phyloP scores from a whole-genome alignment of 2,888 invertebrate species.

The Cenopis cana region DNA sequence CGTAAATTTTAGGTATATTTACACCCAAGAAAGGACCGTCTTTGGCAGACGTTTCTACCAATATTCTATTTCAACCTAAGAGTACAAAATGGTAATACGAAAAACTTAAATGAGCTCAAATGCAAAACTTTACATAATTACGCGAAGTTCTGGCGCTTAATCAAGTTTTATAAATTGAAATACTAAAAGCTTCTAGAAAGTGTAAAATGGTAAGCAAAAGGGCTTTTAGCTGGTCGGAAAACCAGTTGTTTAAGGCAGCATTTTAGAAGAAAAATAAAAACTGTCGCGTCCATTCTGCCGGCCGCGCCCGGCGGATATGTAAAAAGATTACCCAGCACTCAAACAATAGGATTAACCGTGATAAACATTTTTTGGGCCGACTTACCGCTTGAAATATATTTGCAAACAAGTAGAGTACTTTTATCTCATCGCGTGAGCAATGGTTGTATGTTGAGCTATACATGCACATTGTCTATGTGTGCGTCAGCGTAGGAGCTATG shows the following conservation, averaged over 20 bases:
- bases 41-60: neutral
- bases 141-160: slow-evolving; percentile 30
- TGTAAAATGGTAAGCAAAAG: slow-evolving; percentile 25
- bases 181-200: slow-evolving; percentile 32
- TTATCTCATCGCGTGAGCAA: no score
- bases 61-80: neutral
- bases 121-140: slow-evolving; percentile 39
- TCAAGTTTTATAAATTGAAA: slow-evolving; percentile 32
- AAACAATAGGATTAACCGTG: slow-evolving; percentile 35
- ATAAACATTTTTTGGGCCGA: slow-evolving; percentile 26
- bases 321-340: slow-evolving; percentile 33
- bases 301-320: slow-evolving; percentile 25
- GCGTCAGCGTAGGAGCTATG: no score
- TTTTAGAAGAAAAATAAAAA: slow-evolving; percentile 14
- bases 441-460: no score
- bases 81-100: slow-evolving; percentile 20
- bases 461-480: no score
- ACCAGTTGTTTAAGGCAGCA: slow-evolving; percentile 21
- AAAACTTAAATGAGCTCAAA: slow-evolving; percentile 28
- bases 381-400: slow-evolving; percentile 20
- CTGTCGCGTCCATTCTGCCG: neutral
- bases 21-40: neutral
- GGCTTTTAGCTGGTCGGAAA: slow-evolving; percentile 32
- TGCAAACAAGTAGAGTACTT: neutral
- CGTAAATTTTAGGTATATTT: neutral